Conservation (phyloP, 2,888 invertebrate species). For the Caenorhabditis afra region DNA sequence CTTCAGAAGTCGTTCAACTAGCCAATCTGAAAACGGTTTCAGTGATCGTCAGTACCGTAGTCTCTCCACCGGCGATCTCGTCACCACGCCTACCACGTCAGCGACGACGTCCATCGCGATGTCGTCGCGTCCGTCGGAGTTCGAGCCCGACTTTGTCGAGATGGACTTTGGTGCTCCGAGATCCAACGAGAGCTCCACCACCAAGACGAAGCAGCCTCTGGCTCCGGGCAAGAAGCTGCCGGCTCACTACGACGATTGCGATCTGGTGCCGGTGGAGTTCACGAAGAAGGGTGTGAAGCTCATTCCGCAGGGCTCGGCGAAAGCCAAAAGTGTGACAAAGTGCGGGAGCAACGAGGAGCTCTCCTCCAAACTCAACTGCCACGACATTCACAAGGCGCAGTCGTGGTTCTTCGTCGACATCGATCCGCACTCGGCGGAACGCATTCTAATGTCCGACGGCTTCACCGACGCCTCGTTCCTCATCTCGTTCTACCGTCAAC, state of each 20-base stretch:
- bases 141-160: constrained; percentile 54
- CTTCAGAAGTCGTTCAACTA: too few species aligned
- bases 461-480: constrained; percentile 45
- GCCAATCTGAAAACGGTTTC: constrained; percentile 4
- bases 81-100: neutral
- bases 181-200: too few species aligned
- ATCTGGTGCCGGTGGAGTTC: constrained; percentile 66
- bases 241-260: constrained; percentile 64
- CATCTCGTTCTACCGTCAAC: constrained; percentile 23
- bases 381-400: constrained; percentile 59
- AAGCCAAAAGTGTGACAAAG: constrained; percentile 33
- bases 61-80: constrained; percentile 64
- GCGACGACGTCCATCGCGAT: neutral
- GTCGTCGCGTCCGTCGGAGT: constrained; percentile 21
- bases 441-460: constrained; percentile 64
- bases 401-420: constrained; percentile 67
- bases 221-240: constrained; percentile 62
- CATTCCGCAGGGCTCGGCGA: constrained; percentile 44
- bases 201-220: too few species aligned
- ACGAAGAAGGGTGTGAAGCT: constrained; percentile 34
- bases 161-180: constrained; percentile 53
- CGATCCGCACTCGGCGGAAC: constrained; percentile 55
- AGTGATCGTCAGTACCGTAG: constrained; percentile 56
- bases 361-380: neutral
- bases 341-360: constrained; percentile 51